These are phyloP conservation scores for Sebastiscus albofasciatus DNA, from an alignment of 2,797 vertebrate genomes.

Conservation along the genomic window DNA sequence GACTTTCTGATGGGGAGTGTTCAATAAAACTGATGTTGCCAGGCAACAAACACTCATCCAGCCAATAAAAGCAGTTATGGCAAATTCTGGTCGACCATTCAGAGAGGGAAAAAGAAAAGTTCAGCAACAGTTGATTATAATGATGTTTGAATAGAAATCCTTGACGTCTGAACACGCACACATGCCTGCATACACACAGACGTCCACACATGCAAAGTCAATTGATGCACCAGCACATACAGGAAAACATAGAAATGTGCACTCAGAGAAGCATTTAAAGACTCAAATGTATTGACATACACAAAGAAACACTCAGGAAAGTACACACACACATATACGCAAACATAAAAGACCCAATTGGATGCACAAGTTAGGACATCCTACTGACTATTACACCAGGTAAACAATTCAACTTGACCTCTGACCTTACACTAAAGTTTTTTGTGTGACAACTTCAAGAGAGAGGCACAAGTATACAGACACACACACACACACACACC, in stretches of 20 bases:
- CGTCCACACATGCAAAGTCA: neutral
- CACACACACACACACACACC: conserved; percentile 35
- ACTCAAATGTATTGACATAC: neutral
- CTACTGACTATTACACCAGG: neutral
- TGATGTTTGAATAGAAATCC: conserved; percentile 30
- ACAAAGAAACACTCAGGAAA: neutral
- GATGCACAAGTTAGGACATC: neutral
- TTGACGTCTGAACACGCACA: conserved; percentile 22
- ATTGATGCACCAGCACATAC: neutral
- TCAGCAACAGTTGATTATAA: conserved; percentile 28
- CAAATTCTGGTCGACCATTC: conserved; percentile 20
- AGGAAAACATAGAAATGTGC: neutral
- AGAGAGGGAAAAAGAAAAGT: conserved; percentile 15
- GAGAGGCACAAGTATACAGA: neutral
- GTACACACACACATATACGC: neutral
- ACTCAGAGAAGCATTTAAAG: neutral
- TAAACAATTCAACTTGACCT: neutral
- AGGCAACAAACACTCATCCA: conserved; percentile 64
- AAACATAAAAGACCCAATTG: neutral
- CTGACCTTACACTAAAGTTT: neutral
- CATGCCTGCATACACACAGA: neutral
- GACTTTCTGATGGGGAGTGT: conserved; percentile 39
- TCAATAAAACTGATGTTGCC: conserved; percentile 73
- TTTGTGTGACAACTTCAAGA: conserved; percentile 7
- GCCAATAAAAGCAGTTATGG: conserved; percentile 27